A percentile compares a stretch with the other conserved stretches of the same genome.
These are phyloP conservation scores for Sinosuthora webbiana DNA, from an alignment of 2,113 vertebrate genomes.

Conservation along the genomic window DNA sequence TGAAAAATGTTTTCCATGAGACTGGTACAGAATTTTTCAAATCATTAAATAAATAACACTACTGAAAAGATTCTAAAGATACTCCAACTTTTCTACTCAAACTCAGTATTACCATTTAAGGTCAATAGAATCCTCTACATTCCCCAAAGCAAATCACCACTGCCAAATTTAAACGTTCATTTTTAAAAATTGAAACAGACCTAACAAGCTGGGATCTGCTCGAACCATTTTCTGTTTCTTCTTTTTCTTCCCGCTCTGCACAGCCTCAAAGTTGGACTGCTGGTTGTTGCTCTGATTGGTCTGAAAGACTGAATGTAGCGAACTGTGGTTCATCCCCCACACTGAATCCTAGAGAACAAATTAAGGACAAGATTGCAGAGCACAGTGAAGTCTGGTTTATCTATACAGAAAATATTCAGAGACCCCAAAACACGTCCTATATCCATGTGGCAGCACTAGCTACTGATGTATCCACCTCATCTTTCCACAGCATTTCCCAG, in stretches of 20 bases:
- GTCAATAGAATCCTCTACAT: not conserved
- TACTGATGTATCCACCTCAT: not conserved
- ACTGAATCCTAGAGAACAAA: slow-evolving; percentile 84
- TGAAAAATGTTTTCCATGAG: not conserved
- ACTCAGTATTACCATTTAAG: not conserved
- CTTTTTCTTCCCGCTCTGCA: slow-evolving; percentile 97
- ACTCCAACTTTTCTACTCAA: not conserved
- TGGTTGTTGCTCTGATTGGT: slow-evolving; percentile 89
- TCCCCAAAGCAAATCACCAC: not conserved
- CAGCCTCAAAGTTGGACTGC: slow-evolving; percentile 91
- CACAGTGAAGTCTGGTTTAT: not conserved
- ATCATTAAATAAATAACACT: not conserved
- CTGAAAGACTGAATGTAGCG: slow-evolving; percentile 87
- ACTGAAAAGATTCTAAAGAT: not conserved
- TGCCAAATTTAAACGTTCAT: accelerated
- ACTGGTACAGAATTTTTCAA: not conserved
- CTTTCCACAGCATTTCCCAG: not conserved
- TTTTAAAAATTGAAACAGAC: slow-evolving; percentile 65
- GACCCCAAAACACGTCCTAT: not conserved
- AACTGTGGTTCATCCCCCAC: slow-evolving; percentile 87
- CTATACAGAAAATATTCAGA: not conserved
- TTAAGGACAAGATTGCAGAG: not conserved
- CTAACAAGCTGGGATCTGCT: slow-evolving; percentile 97
- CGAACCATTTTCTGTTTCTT: slow-evolving; percentile 99
- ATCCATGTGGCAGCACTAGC: not conserved